Conservation (phyloP, 2,113 vertebrate species). For the Anhinga rufa region DNA sequence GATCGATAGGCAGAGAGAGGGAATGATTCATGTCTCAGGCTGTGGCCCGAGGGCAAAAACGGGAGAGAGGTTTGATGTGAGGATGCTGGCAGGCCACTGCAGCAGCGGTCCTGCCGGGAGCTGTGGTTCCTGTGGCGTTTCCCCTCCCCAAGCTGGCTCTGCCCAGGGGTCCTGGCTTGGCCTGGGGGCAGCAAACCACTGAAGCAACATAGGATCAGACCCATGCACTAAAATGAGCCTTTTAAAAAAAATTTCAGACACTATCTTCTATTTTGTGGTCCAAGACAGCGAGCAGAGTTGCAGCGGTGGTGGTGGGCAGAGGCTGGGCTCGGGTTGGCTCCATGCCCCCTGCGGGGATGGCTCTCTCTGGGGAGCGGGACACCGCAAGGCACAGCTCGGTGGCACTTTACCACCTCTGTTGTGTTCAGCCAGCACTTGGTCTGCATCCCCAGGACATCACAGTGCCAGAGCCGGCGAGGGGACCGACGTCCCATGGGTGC, state of each 20-base stretch:
- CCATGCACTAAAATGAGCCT: not conserved
- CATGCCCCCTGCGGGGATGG: rapidly evolving
- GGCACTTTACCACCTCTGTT: not conserved
- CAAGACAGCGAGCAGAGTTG: not conserved
- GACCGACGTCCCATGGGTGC: rapidly evolving
- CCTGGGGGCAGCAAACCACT: not conserved
- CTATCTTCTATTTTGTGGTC: not conserved
- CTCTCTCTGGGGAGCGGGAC: not conserved
- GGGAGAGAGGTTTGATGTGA: constrained; percentile 24
- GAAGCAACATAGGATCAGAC: not conserved
- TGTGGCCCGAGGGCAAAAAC: constrained; percentile 17
- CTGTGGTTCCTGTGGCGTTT: not conserved
- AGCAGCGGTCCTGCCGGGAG: not conserved
- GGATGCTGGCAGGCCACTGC: not conserved
- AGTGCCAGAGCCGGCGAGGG: not conserved
- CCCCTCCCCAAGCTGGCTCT: not conserved
- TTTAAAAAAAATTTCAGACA: not conserved
- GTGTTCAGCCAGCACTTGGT: not conserved
- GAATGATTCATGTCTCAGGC: constrained; percentile 36
- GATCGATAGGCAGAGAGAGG: not conserved
- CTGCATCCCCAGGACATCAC: no score
- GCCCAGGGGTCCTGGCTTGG: not conserved
- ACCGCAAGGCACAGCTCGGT: not conserved
- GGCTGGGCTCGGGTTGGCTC: not conserved
- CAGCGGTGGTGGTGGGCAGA: rapidly evolving